Evolutionary conservation across 37 sponge, comb jelly and placozoan genomes (phyloP), one percentile per base, ranked within the genome.

Genomic region (Amphimedon queenslandica): DNA sequence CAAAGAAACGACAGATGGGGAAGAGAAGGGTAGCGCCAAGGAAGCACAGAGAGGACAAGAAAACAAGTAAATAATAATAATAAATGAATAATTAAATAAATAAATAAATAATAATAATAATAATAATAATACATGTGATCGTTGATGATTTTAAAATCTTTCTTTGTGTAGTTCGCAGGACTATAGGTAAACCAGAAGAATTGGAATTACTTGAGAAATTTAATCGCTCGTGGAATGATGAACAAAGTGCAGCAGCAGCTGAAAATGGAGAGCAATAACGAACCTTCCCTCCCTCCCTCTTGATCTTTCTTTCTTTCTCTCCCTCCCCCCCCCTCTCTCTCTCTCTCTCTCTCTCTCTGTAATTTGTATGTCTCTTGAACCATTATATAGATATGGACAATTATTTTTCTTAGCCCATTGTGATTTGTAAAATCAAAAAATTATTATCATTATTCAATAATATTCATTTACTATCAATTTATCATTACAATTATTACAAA

Each of bases 131-230:
- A n/a, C n/a, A n/a, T n/a, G n/a, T n/a, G n/a, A n/a, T n/a, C n/a
- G n/a, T n/a, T n/a, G n/a, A n/a, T n/a, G n/a, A n/a, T n/a, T n/a
- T n/a, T n/a, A n/a, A n/a, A n/a, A n/a, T n/a, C n/a, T n/a, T n/a
- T n/a, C n/a, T n/a, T 32, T 53, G 3, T 77, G 8, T 64, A 88
- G 89, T 88, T 76, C 89, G 89, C 0, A 88, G 89, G 58, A 88
- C 89, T 18, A 29, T 88, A 31, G 89, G 84, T 35, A 67, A 76
- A 24, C 84, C 63, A 31, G 83, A 88, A 32, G 89, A 88, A 32
- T 63, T 79, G 28, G 79, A 66, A 42, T 69, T 43, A 41, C 57
- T 88, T 39, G 80, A 82, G 57, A 56, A 64, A 56, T 67, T 88
- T 36, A 87, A 67, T 41, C 63, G 27, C 5, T 25, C 23, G 21